Base-by-base conservation (phyloP, 1,140 invertebrate species). In the Asobara japonica region DNA sequence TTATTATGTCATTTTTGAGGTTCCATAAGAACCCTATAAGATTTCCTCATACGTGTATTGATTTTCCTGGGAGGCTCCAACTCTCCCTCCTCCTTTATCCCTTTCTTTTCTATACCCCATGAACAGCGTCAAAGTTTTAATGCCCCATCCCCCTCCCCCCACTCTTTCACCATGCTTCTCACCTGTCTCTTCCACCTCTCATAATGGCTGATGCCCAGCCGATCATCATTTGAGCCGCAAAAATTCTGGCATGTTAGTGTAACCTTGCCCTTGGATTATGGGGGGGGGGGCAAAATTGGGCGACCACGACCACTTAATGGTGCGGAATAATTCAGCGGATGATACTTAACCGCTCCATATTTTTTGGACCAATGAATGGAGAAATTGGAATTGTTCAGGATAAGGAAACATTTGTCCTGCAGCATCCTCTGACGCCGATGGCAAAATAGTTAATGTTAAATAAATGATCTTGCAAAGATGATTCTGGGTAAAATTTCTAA, bases 41-140 rank as follows among this genome's bases (percentile, higher is more conserved):
- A n/a, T n/a, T n/a, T n/a, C n/a, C n/a, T n/a, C n/a, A n/a, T n/a
- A n/a, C n/a, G n/a, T n/a, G n/a, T n/a, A n/a, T n/a, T n/a, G n/a
- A n/a, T n/a, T n/a, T n/a, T n/a, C n/a, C n/a, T n/a, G n/a, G n/a
- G n/a, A n/a, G n/a, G n/a, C n/a, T n/a, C n/a, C n/a, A n/a, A n/a
- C 10, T 13, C 22, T 18, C 75, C 78, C 73, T 74, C 13, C 6
- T 83, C 80, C 79, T 80, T 64, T 62, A 70, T 72, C 68, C 74
- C 66, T 77, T 36, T 33, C 72, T 73, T 65, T 33, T 20, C 48
- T 77, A 61, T 61, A 22, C 1, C 5, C 16, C 48, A n/a, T 18
- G 16, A 13, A 33, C 6, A 38, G 36, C 36, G 36, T 38, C 36
- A 38, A 38, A 38, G 10, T 38, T 38, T 38, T 38, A 38, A 38